Evolutionary conservation across 1,140 invertebrate species (phyloP).

Genomic region (Proales similis): DNA sequence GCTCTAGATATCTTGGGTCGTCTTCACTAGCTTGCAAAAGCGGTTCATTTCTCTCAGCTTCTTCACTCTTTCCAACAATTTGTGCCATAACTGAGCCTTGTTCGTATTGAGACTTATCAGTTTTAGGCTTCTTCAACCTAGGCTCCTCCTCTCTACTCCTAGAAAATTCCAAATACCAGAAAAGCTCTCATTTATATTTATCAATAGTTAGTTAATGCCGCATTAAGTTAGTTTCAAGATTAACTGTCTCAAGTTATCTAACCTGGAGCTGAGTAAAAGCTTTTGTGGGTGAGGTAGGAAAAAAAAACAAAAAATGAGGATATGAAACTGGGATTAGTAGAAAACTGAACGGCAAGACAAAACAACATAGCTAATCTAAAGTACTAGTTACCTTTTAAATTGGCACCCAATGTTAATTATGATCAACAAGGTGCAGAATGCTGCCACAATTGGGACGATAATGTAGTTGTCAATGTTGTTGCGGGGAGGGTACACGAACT

Average conservation of each 20-base stretch:
- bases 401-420: conserved; percentile 24
- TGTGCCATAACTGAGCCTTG: neutral
- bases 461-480: conserved; percentile 31
- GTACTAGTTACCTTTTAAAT: conserved; percentile 23
- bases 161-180: conserved; percentile 6
- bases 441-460: conserved; percentile 16
- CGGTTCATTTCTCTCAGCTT: conserved; percentile 1
- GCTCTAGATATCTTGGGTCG: conserved; percentile 4
- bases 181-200: conserved; percentile 7
- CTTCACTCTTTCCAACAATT: neutral
- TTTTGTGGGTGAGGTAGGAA: neutral
- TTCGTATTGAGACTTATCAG: conserved; percentile 31
- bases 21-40: conserved; percentile 1
- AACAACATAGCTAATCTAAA: neutral
- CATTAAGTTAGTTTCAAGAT: neutral
- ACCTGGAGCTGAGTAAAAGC: neutral
- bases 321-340: neutral
- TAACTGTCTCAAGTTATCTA: neutral
- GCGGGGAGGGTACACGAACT: conserved; percentile 16
- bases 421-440: conserved; percentile 13
- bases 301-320: neutral
- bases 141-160: conserved; percentile 2
- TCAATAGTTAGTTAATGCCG: conserved; percentile 3
- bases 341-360: neutral
- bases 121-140: neutral